These are phyloP conservation scores for Ficedula albicollis DNA, from an alignment of 2,797 vertebrate species.

Conservation along the genomic window DNA sequence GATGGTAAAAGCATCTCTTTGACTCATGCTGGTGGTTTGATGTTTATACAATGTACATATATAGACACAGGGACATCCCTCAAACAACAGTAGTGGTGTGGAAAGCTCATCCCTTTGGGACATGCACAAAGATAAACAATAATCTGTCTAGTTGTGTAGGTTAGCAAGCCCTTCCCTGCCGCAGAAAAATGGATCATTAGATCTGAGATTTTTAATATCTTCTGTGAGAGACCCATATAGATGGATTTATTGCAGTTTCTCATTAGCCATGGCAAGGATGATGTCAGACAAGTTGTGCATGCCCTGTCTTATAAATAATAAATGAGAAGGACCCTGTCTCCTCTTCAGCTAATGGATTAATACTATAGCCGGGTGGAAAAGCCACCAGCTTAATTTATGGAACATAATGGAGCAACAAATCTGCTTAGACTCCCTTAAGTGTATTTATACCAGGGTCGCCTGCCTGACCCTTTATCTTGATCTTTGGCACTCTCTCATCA, in stretches of 20 bases:
- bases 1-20: background rate
- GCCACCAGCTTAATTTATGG: background rate
- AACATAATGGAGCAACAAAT: background rate
- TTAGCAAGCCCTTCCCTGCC: background rate
- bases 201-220: background rate
- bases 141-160: background rate
- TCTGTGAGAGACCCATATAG: background rate
- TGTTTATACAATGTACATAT: background rate
- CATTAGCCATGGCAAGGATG: background rate
- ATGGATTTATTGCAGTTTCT: background rate
- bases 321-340: background rate
- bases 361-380: background rate
- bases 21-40: background rate
- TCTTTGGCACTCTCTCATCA: background rate
- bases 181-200: background rate
- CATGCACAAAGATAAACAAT: background rate
- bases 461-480: background rate
- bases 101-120: background rate
- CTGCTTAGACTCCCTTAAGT: background rate
- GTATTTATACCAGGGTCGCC: background rate
- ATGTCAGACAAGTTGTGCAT: background rate
- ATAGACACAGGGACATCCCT: background rate
- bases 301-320: background rate
- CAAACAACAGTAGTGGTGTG: background rate
- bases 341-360: slow-evolving; percentile 18